Evolutionary conservation across 2,888 invertebrate species (phyloP).

Genomic region (Ephialtes manifestator): DNA sequence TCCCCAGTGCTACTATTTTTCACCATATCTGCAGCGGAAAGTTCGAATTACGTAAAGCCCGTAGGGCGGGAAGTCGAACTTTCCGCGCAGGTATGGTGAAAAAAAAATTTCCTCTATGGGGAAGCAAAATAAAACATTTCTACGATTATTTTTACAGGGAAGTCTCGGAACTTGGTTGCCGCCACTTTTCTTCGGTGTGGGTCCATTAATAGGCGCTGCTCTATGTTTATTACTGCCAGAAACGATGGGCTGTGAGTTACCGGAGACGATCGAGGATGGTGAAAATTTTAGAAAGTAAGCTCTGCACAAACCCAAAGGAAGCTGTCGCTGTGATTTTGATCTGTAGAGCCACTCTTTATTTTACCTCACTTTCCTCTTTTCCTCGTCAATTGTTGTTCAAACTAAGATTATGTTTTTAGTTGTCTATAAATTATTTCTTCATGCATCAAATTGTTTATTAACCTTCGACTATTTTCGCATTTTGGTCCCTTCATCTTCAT

Average conservation of each 20-base stretch:
- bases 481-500: neutral
- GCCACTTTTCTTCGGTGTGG: constrained; percentile 86
- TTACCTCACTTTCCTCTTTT: neutral
- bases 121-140: neutral
- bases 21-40: too few species aligned
- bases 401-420: constrained; percentile 9
- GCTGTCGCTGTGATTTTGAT: constrained; percentile 25
- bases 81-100: too few species aligned
- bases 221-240: constrained; percentile 87
- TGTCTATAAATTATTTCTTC: constrained; percentile 4
- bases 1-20: too few species aligned
- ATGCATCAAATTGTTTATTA: neutral
- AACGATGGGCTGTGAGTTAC: constrained; percentile 86
- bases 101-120: too few species aligned
- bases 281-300: constrained; percentile 85
- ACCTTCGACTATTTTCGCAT: neutral
- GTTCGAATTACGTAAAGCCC: too few species aligned
- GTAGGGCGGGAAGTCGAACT: too few species aligned
- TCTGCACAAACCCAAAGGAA: neutral
- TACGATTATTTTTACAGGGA: constrained; percentile 73
- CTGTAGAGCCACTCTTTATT: neutral
- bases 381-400: neutral
- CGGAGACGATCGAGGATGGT: constrained; percentile 87
- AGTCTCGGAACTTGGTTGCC: constrained; percentile 82
- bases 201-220: constrained; percentile 85